Conservation (phyloP, 1,140 invertebrate species). For the Helicoverpa zea region DNA sequence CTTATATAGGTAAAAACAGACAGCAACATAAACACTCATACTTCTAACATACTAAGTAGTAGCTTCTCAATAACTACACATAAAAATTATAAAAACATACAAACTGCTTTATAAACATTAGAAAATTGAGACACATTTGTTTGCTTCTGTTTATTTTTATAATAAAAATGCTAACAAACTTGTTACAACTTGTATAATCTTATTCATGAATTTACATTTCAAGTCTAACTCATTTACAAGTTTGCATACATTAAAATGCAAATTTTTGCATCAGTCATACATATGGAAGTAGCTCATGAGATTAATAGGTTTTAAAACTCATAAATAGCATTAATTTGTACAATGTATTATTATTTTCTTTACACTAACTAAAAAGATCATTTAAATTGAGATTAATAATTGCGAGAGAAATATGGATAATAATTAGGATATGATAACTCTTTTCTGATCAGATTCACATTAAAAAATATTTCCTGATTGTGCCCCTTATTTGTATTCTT, state of each 20-base stretch:
- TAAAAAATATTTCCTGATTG: too few species aligned
- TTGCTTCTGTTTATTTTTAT: neutral
- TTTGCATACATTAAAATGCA: constrained; percentile 10
- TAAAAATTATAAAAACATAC: neutral
- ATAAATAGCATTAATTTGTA: too few species aligned
- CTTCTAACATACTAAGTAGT: too few species aligned
- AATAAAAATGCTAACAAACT: neutral
- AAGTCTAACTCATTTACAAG: neutral
- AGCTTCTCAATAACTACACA: too few species aligned
- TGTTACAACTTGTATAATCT: neutral
- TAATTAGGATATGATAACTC: too few species aligned
- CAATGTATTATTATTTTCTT: neutral
- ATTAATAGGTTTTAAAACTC: neutral
- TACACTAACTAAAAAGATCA: too few species aligned
- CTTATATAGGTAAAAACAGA: too few species aligned
- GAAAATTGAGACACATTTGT: neutral
- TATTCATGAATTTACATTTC: constrained; percentile 16
- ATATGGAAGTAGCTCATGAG: neutral
- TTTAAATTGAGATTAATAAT: too few species aligned
- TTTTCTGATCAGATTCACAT: too few species aligned
- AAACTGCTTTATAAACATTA: neutral
- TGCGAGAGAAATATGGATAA: too few species aligned
- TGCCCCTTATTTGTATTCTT: too few species aligned
- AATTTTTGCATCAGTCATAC: constrained; percentile 1
- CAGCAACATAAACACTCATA: neutral